Evolutionary conservation across 1,140 invertebrate species (phyloP).

Genomic region (Temnothorax curvispinosus): DNA sequence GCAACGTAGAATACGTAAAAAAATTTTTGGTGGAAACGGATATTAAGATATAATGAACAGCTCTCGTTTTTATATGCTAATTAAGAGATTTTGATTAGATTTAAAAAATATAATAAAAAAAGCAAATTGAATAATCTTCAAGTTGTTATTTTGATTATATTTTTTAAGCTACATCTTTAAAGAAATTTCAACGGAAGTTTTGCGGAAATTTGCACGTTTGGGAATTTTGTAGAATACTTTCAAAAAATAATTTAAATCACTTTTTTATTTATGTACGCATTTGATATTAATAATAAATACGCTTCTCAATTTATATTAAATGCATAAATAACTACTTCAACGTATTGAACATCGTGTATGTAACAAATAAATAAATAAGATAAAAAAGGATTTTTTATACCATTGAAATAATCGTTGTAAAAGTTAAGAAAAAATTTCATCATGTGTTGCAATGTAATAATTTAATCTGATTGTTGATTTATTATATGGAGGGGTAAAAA

Average conservation of each 20-base stretch:
- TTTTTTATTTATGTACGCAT: not conserved
- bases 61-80: not conserved
- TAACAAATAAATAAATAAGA: not conserved
- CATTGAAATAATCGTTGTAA: not conserved
- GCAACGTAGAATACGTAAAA: too few relatives aligned
- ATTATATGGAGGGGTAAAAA: too few relatives aligned
- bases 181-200: not conserved
- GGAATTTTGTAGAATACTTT: not conserved
- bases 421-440: not conserved
- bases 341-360: not conserved
- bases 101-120: not conserved
- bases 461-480: not conserved
- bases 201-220: not conserved
- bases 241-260: not conserved
- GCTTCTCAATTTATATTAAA: not conserved
- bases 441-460: not conserved
- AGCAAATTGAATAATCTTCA: too few relatives aligned
- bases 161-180: not conserved
- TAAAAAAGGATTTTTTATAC: not conserved
- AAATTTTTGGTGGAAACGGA: too few relatives aligned
- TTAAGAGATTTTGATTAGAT: too few relatives aligned
- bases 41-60: not conserved
- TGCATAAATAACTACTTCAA: not conserved
- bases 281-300: not conserved
- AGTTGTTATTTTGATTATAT: not conserved